Percentiles rank a stretch among this genome's conserved stretches.
Conservation (phyloP, 2,797 vertebrate species). For the Lagorchestes hirsutus region DNA sequence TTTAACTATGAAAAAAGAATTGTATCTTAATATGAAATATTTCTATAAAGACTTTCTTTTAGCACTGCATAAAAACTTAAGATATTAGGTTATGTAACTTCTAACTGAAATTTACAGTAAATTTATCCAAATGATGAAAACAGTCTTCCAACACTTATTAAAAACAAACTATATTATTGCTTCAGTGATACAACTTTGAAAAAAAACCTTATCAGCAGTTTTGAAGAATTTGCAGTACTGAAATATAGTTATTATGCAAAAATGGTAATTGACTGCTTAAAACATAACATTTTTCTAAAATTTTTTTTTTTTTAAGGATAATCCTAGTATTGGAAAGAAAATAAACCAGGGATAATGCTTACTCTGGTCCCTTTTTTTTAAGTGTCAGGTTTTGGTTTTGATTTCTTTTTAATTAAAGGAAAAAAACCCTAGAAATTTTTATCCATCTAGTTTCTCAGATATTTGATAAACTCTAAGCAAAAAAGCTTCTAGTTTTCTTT, state of each 20-base stretch:
- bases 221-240: background rate
- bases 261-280: background rate
- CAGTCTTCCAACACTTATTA: background rate
- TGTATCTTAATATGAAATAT: no score
- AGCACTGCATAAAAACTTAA: background rate
- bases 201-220: background rate
- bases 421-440: background rate
- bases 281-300: background rate
- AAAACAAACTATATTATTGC: background rate
- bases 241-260: background rate
- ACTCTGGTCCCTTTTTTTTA: background rate
- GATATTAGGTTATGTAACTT: background rate
- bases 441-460: constrained; percentile 8
- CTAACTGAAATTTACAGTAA: background rate
- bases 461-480: constrained; percentile 23
- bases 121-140: background rate
- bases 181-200: background rate
- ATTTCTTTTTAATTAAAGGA: background rate
- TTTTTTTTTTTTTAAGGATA: no score
- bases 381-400: constrained; percentile 45
- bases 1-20: no score
- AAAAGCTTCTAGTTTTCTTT: constrained; percentile 18
- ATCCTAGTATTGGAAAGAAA: background rate
- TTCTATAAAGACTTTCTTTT: background rate
- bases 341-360: background rate